phyloP scores from a whole-genome alignment of 64 coral and sea anemone species.

The Orbicella faveolata region DNA sequence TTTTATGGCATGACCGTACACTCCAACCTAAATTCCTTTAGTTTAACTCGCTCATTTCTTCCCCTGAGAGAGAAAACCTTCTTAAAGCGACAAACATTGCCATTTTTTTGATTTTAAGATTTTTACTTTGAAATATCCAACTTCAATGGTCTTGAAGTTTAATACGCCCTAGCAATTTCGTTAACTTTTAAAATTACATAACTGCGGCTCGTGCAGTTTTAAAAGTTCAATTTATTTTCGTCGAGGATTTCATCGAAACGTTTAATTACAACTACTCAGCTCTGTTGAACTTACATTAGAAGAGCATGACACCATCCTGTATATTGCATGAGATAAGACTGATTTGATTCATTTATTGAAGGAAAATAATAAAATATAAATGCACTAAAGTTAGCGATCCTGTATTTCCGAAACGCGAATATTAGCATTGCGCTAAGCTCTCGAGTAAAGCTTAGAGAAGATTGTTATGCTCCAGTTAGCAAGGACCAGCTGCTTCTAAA shows the following conservation, averaged over 20 bases:
- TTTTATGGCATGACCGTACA: not conserved
- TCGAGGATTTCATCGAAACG: not conserved
- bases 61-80: not conserved
- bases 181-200: not conserved
- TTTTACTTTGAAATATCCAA: not conserved
- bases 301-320: not conserved
- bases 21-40: slow-evolving; percentile 6
- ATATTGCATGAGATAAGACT: not conserved
- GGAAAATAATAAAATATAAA: not conserved
- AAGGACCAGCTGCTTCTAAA: slow-evolving; percentile 38
- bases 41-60: not conserved
- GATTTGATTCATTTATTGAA: not conserved
- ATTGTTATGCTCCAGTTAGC: slow-evolving; percentile 37
- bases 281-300: not conserved
- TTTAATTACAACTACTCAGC: not conserved
- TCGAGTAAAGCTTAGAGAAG: not conserved
- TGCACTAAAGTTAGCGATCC: not conserved
- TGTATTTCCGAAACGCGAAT: not conserved
- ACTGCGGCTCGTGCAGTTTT: not conserved
- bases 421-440: slow-evolving; percentile 14
- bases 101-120: not conserved
- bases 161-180: not conserved
- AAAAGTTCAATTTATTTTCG: slow-evolving; percentile 17
- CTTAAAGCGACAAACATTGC: not conserved
- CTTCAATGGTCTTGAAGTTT: not conserved